Conservation (phyloP, 2,888 invertebrate genomes). For the Caenorhabditis becei region DNA sequence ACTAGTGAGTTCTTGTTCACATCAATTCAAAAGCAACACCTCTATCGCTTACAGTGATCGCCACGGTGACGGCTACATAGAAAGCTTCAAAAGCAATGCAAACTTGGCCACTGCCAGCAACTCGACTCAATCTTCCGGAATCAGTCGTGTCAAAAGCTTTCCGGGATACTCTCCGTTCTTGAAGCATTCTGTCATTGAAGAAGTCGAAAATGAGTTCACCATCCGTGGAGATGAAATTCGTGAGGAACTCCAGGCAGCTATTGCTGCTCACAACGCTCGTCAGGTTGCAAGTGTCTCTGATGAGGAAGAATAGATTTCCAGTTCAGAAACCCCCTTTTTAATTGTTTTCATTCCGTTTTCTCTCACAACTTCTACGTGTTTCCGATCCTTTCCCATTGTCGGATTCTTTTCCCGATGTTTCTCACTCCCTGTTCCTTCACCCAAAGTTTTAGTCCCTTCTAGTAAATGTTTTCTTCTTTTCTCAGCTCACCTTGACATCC, state of each 20-base stretch:
- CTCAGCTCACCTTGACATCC: constrained; percentile 84
- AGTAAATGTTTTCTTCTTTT: constrained; percentile 6
- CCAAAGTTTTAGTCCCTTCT: neutral
- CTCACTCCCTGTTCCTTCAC: neutral
- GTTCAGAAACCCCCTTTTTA: neutral
- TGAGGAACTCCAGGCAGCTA: constrained; percentile 48
- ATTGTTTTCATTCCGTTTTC: neutral
- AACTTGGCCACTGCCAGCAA: constrained; percentile 32
- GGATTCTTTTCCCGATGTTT: neutral
- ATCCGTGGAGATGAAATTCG: constrained; percentile 57
- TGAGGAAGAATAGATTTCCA: neutral
- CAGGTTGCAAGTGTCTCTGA: neutral
- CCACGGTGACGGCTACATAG: constrained; percentile 59
- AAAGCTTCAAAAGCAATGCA: constrained; percentile 47
- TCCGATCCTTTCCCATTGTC: neutral
- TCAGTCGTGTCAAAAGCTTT: constrained; percentile 37
- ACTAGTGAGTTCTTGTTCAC: constrained; percentile 51
- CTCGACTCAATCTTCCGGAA: constrained; percentile 36
- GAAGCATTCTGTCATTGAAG: constrained; percentile 54
- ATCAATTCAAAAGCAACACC: too few relatives aligned
- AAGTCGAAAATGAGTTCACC: constrained; percentile 60
- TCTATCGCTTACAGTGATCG: constrained; percentile 49
- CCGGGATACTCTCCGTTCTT: constrained; percentile 56
- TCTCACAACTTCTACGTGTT: constrained; percentile 40
- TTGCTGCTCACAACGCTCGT: constrained; percentile 46